Percentiles rank a stretch among this genome's conserved stretches.
phyloP scores from a whole-genome alignment of 2,797 vertebrate species.

The Alauda arvensis region DNA sequence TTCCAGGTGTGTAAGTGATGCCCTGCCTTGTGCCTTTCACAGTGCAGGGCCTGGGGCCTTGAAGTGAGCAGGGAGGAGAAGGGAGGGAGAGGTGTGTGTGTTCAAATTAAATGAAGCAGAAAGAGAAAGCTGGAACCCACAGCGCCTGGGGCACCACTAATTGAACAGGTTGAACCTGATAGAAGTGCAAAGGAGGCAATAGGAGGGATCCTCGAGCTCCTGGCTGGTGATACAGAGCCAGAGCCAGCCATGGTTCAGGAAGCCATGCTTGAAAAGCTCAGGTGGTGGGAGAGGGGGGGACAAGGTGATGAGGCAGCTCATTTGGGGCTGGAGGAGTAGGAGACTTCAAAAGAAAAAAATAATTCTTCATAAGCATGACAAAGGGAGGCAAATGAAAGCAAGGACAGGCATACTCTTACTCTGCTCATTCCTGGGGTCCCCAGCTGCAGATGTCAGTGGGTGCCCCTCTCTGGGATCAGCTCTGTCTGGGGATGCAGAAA shows the following conservation, averaged over 20 bases:
- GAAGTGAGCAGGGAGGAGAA: conserved; percentile 13
- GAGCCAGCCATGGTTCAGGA: background rate
- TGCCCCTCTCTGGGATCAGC: background rate
- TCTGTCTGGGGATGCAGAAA: background rate
- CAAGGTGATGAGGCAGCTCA: background rate
- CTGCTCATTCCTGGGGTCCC: background rate
- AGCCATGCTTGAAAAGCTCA: background rate
- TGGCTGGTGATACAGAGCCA: rapidly evolving
- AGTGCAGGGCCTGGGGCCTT: conserved; percentile 44
- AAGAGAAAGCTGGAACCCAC: conserved; percentile 67
- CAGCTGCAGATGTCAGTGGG: background rate
- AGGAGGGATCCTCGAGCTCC: background rate
- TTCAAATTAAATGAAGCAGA: conserved; percentile 66
- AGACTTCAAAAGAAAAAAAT: background rate
- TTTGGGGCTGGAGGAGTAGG: background rate
- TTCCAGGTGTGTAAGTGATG: conserved; percentile 63
- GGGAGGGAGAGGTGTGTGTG: conserved; percentile 27
- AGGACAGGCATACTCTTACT: background rate
- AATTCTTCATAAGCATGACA: background rate
- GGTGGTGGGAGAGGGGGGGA: background rate
- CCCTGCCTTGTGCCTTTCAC: conserved; percentile 50
- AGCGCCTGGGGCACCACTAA: conserved; percentile 41
- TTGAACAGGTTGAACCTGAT: conserved; percentile 72
- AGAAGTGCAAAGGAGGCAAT: background rate
- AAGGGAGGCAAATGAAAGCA: background rate